These are phyloP conservation scores for Mesaphorura yosii DNA, from an alignment of 1,140 invertebrate genomes.

Conservation along the genomic window DNA sequence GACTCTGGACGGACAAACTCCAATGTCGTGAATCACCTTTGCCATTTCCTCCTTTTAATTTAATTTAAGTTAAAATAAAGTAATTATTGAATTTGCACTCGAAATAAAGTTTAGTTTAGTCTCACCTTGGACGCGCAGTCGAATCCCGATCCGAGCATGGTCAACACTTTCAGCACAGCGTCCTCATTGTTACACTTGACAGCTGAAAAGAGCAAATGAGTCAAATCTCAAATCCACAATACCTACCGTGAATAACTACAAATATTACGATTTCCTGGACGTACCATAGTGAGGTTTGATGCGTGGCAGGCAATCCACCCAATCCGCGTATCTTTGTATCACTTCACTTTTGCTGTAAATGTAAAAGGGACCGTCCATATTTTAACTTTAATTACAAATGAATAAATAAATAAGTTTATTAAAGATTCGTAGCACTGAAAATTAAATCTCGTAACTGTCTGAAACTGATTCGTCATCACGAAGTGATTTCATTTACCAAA, in stretches of 20 bases:
- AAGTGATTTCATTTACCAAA: too few species aligned
- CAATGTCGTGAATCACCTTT: slow-evolving; percentile 64
- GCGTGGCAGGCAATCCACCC: slow-evolving; percentile 72
- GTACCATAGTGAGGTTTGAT: slow-evolving; percentile 87
- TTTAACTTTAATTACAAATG: too few species aligned
- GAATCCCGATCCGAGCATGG: slow-evolving; percentile 76
- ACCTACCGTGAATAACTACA: neutral
- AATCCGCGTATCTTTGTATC: too few species aligned
- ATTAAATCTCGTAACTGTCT: too few species aligned
- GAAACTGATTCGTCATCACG: too few species aligned
- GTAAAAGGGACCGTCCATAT: too few species aligned
- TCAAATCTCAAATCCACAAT: neutral
- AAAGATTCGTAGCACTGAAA: too few species aligned
- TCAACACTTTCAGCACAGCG: slow-evolving; percentile 66
- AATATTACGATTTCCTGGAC: too few species aligned
- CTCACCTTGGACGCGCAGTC: slow-evolving; percentile 95
- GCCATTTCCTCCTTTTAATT: slow-evolving; percentile 63
- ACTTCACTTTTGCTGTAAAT: too few species aligned
- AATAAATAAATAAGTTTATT: too few species aligned
- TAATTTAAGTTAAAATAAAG: neutral
- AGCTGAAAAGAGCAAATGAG: slow-evolving; percentile 49
- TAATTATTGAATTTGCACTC: neutral
- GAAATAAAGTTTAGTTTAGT: slow-evolving; percentile 15
- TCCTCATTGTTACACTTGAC: slow-evolving; percentile 92
- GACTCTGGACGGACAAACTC: slow-evolving; percentile 67